These are phyloP conservation scores for Agraylea sexmaculata DNA, from an alignment of 1,140 invertebrate genomes.

Conservation along the genomic window DNA sequence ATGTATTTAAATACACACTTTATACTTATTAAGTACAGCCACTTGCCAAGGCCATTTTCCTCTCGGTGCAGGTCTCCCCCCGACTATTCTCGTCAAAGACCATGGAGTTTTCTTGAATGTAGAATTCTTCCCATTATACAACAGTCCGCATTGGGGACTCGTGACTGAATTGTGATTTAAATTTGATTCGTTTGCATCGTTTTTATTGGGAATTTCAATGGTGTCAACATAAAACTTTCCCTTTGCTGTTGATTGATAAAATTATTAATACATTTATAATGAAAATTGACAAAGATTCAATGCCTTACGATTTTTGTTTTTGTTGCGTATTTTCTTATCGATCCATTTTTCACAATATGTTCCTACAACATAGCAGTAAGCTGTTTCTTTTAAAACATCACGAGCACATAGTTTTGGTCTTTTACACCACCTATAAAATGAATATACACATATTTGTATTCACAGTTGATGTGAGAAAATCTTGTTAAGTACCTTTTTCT, in stretches of 20 bases:
- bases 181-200: constrained; percentile 14
- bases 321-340: constrained; percentile 42
- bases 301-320: constrained; percentile 26
- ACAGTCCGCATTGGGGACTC: constrained; percentile 12
- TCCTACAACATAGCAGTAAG: constrained; percentile 72
- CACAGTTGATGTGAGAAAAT: neutral
- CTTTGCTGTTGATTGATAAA: constrained; percentile 7
- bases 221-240: constrained; percentile 18
- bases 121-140: constrained; percentile 12
- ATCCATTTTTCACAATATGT: constrained; percentile 69
- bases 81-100: constrained; percentile 67
- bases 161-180: neutral
- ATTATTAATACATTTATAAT: constrained; percentile 4
- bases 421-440: constrained; percentile 52
- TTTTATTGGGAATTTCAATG: constrained; percentile 12
- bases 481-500: constrained; percentile 16
- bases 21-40: constrained; percentile 70
- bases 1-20: constrained; percentile 34
- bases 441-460: constrained; percentile 3
- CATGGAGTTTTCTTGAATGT: constrained; percentile 13
- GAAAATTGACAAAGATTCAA: too few relatives aligned
- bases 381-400: constrained; percentile 64
- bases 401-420: constrained; percentile 59
- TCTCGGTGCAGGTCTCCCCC: constrained; percentile 60
- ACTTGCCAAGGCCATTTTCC: constrained; percentile 92